These are phyloP conservation scores for Apamea sordens DNA, from an alignment of 2,888 invertebrate genomes.

Conservation along the genomic window DNA sequence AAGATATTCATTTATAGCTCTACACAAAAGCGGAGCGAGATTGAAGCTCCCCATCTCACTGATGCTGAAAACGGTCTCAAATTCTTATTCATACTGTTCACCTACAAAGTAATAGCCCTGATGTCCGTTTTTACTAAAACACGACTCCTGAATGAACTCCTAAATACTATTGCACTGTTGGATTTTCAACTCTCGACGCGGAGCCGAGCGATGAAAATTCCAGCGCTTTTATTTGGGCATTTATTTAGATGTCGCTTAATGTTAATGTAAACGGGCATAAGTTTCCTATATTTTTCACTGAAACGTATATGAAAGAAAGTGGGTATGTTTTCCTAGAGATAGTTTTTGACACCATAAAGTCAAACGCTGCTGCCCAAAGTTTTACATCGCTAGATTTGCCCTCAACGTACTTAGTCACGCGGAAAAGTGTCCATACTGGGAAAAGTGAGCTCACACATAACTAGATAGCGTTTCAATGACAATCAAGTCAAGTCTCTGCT, in stretches of 20 bases:
- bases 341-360: too few relatives aligned
- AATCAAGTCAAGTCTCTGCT: too few relatives aligned
- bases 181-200: not conserved
- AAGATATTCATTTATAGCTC: constrained; percentile 24
- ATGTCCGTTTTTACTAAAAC: not conserved
- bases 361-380: too few relatives aligned
- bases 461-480: too few relatives aligned
- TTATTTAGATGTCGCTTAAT: not conserved
- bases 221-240: not conserved
- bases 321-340: too few relatives aligned
- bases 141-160: not conserved
- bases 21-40: not conserved
- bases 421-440: too few relatives aligned
- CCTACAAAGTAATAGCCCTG: not conserved
- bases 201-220: not conserved
- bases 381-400: too few relatives aligned
- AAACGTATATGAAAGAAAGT: too few relatives aligned
- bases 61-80: not conserved
- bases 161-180: not conserved
- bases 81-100: not conserved
- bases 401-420: too few relatives aligned
- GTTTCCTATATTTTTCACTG: not conserved
- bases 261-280: not conserved
- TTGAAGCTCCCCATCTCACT: not conserved
- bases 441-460: too few relatives aligned